Evolutionary conservation across 2,113 vertebrate species (phyloP), one percentile per base, ranked within the genome.

Genomic region (Conger conger): DNA sequence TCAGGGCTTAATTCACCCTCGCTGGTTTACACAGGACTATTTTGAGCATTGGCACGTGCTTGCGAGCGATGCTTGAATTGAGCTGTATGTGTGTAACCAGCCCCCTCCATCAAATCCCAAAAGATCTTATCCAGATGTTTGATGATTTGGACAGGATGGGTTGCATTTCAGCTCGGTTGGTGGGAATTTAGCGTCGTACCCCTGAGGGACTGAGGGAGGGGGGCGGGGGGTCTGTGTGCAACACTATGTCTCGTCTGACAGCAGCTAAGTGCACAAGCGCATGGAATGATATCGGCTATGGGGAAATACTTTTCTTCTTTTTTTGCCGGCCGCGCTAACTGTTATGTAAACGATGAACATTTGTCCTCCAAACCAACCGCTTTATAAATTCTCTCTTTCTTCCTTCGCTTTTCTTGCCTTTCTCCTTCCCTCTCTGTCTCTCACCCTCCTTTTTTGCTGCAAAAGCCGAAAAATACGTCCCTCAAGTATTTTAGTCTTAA

Each of bases 41-140:
- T 73, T 73, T 33, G 27, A 73, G n/a, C n/a, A 33, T 13, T 73
- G 27, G 27, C 9, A n/a, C 68, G 1, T 11, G n/a, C 15, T 73
- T 1, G n/a, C 30, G 77, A 86, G 30, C 35, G 78, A 83, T 54
- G 0, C 1, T 90, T 87, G 89, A 90, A 88, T 91, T 87, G 86
- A 92, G 90, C 90, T 87, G 88, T 87, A 84, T 80, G 87, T 57
- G 81, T 37, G 35, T 27, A 27, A 40, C 36, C n/a, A 9, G 42
- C 8, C 23, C 53, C 17, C 83, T 38, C 79, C 50, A 15, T n/a
- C 87, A 45, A 54, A 84, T 54, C 88, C 57, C 85, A 20, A 88
- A 83, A 92, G 92, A 93, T 92, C 90, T 91, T 89, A 91, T 93
- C 92, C 91, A 93, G 92, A 94, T 94, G 91, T 80, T 87, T 90